Evolutionary conservation across 2,888 invertebrate species (phyloP), one percentile per base, ranked within the genome.

Genomic region (Heliothis peltigera): DNA sequence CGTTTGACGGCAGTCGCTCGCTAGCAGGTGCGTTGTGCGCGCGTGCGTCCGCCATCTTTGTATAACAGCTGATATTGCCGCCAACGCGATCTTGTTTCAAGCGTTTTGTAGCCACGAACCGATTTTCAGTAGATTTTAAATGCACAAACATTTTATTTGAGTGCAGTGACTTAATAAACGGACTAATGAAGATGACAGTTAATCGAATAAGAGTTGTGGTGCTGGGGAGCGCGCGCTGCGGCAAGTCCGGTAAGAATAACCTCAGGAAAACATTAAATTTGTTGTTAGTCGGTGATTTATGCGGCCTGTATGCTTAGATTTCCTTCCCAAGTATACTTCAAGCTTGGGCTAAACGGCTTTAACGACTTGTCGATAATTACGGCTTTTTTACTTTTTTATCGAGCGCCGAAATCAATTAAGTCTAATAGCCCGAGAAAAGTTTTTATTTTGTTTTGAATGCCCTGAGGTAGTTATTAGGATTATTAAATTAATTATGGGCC

Each of bases 141-240:
- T 86, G 86, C 83, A 79, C 83, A 82, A 66, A 73, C 69, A 74
- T 80, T 83, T 56, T 75, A 76, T 79, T 68, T 73, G 76, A 84
- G 85, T 88, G 90, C 84, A 77, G 75, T 85, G 92, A 89, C 87
- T 66, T 53, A 71, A 77, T 80, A 81, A 84, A 76, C 84, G 87
- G 84, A 91, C 87, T 82, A 81, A 94, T 93, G 93, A 97, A 97
- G 97, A 97, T 97, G 94, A 97, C 97, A 93, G 96, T 97, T 87
- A 97, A 96, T 95, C 96, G 96, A 95, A 97, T 97, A 94, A 96
- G 96, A 93, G 97, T 97, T 85, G 97, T 97, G 91, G 97, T 97
- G 89, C 96, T 97, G 85, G 97, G 97, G 85, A 96, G 96, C 92
- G 95, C 97, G 84, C 95, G 96, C 86, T 97, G 97, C 90, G 97